Evolutionary conservation across 2,113 vertebrate genomes (phyloP).

Genomic region (Cinclus cinclus): DNA sequence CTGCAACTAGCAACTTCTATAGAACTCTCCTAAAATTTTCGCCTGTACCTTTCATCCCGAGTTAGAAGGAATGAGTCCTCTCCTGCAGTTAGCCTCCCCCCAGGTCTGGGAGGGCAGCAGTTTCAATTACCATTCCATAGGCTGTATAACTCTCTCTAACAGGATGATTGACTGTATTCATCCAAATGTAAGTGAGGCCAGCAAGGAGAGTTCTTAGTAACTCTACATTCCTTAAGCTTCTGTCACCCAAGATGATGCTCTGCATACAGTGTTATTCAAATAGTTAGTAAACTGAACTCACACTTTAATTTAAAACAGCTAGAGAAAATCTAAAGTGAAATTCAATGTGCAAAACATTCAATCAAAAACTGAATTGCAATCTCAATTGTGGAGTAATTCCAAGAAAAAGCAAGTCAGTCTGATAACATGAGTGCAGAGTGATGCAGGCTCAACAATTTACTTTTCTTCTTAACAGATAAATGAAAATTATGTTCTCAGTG

Average conservation of each 20-base stretch:
- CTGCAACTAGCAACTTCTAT: not conserved
- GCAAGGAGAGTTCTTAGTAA: not conserved
- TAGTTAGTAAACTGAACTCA: not conserved
- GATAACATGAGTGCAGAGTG: constrained; percentile 14
- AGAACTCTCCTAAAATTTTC: not conserved
- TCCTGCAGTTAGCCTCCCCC: not conserved
- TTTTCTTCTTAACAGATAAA: constrained; percentile 16
- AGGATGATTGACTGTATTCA: not conserved
- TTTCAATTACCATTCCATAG: not conserved
- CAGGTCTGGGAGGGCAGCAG: not conserved
- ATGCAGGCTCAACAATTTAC: constrained; percentile 17
- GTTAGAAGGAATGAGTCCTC: not conserved
- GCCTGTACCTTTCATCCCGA: not conserved
- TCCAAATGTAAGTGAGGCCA: not conserved
- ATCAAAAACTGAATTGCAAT: constrained; percentile 46
- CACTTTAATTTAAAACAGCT: not conserved
- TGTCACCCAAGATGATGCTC: not conserved
- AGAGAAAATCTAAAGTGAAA: constrained; percentile 58
- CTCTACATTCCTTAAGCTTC: not conserved
- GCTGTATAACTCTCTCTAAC: not conserved
- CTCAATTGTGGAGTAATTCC: constrained; percentile 38
- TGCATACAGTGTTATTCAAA: not conserved
- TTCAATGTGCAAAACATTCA: constrained; percentile 50
- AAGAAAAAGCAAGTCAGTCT: constrained; percentile 37
- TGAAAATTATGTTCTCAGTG: constrained; percentile 23